These are phyloP conservation scores for Nomada ferruginata DNA, from an alignment of 2,888 invertebrate genomes.

Conservation along the genomic window DNA sequence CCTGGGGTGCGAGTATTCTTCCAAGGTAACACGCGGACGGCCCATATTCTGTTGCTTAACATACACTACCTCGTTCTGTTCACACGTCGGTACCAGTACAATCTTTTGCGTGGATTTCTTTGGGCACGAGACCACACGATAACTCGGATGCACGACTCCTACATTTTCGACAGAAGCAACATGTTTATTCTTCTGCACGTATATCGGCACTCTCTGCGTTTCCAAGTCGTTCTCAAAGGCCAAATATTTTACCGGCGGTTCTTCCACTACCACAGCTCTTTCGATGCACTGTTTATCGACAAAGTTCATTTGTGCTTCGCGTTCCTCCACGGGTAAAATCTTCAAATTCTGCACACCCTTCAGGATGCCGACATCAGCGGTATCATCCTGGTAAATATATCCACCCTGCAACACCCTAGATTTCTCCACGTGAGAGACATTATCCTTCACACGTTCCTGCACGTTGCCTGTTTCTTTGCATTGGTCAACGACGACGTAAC, in stretches of 20 bases:
- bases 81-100: slow-evolving; percentile 27
- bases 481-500: slow-evolving; percentile 29
- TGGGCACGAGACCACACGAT: slow-evolving; percentile 20
- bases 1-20: slow-evolving; percentile 9
- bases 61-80: slow-evolving; percentile 28
- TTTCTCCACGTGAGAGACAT: background rate
- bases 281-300: background rate
- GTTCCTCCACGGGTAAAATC: slow-evolving; percentile 30
- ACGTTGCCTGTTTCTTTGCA: background rate
- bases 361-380: slow-evolving; percentile 21
- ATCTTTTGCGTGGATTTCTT: slow-evolving; percentile 25
- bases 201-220: slow-evolving; percentile 35
- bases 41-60: slow-evolving; percentile 11
- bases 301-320: background rate
- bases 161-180: slow-evolving; percentile 28
- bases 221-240: slow-evolving; percentile 28
- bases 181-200: slow-evolving; percentile 11
- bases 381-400: background rate
- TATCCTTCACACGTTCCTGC: background rate
- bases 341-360: slow-evolving; percentile 41
- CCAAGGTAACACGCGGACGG: background rate
- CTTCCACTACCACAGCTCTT: slow-evolving; percentile 14
- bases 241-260: slow-evolving; percentile 44
- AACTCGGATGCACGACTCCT: background rate
- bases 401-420: background rate